Conservation (phyloP, 1,140 invertebrate species). For the Zaprionus capensis region DNA sequence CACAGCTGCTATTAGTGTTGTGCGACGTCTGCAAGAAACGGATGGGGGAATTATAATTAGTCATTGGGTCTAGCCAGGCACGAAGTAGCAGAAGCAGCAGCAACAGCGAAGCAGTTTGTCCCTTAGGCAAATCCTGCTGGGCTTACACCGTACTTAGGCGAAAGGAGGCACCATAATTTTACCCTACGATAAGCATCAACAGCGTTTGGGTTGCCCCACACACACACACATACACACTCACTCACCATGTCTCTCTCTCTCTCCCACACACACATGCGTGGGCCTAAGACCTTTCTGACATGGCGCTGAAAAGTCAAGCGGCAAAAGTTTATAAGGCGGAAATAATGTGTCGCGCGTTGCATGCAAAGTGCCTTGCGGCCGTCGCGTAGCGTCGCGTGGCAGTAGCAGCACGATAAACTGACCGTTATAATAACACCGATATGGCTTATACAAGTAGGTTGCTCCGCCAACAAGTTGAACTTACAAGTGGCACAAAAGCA, state of each 20-base stretch:
- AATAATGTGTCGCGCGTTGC: slow-evolving; percentile 74
- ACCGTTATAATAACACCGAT: slow-evolving; percentile 48
- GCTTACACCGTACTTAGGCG: slow-evolving; percentile 69
- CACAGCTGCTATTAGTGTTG: slow-evolving; percentile 38
- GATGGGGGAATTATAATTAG: slow-evolving; percentile 66
- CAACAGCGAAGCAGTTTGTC: neutral
- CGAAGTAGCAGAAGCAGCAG: no score
- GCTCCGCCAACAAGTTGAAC: slow-evolving; percentile 18
- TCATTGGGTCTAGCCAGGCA: slow-evolving; percentile 47
- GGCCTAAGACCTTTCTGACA: slow-evolving; percentile 22
- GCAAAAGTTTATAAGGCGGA: slow-evolving; percentile 75
- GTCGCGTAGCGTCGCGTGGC: slow-evolving; percentile 14
- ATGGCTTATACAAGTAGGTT: slow-evolving; percentile 49
- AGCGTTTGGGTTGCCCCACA: slow-evolving; percentile 41
- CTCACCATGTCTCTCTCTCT: neutral
- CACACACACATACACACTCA: slow-evolving; percentile 20
- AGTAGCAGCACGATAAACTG: slow-evolving; percentile 48
- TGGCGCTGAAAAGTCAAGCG: slow-evolving; percentile 62
- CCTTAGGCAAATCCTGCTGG: slow-evolving; percentile 40
- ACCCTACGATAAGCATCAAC: slow-evolving; percentile 70
- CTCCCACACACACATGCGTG: neutral
- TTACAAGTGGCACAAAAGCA: slow-evolving; percentile 31
- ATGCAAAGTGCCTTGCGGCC: slow-evolving; percentile 53
- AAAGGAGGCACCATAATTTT: slow-evolving; percentile 61
- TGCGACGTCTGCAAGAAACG: slow-evolving; percentile 56